Evolutionary conservation across 2,888 invertebrate genomes (phyloP), one percentile per base, ranked within the genome.

Genomic region (Pandemis cinnamomeana): DNA sequence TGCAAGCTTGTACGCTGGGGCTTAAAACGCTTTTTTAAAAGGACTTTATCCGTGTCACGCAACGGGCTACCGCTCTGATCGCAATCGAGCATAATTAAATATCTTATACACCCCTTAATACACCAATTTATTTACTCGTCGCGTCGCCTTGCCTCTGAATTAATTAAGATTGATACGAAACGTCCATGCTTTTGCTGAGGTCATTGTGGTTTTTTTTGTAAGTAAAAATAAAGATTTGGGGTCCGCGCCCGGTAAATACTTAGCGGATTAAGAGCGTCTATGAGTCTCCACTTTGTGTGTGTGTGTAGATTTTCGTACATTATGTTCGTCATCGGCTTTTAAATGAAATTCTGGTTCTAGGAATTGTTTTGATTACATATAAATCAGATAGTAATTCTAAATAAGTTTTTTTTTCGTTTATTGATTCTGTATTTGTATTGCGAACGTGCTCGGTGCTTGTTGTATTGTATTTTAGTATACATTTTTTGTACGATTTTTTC

Each of bases 121-220:
- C 87, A 87, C 86, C 88, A 89, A 91, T 93, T 90, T 93, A 92
- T 92, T 91, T 87, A 84, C 85, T 87, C 84, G 80, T 79, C 84
- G 86, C 86, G 27, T 58, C 86, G 58, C 27, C 84, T 85, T 81
- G 84, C 80, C 81, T 82, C 80, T 79, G 87, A 86, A 88, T 92
- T 92, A 92, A 93, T 93, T 92, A 92, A 92, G 92, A 92, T 91
- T 91, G 91, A 92, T 92, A 86, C 83, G 83, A 84, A 86, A 84
- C 58, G 58, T 58, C 20, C 58, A 27, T 84, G 84, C 86, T 87
- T 81, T 81, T 83, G 84, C 86, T 83, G 84, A 84, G 81, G 85
- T 79, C 75, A 78, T 76, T 66, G 79, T 80, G 27, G 27, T 81
- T 85, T 81, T 82, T 83, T 83, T 84, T 86, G 79, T 81, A 10